Conservation (phyloP, 1,140 invertebrate genomes). For the Lysiphlebus fabarum region DNA sequence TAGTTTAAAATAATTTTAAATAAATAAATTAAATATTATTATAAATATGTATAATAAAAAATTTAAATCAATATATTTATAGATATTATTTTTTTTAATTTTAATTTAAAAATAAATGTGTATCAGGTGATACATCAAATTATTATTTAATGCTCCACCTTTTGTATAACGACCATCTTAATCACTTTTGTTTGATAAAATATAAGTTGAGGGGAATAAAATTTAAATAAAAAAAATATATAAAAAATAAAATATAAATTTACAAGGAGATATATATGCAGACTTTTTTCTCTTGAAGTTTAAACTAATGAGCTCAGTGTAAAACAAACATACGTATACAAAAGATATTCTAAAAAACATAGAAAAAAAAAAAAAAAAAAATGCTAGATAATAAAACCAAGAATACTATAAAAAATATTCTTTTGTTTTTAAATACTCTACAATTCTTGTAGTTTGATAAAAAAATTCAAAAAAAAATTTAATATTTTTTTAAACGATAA, state of each 20-base stretch:
- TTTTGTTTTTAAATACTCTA: neutral
- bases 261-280: conserved; percentile 1
- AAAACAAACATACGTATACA: conserved; percentile 35
- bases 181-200: conserved; percentile 25
- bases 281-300: conserved; percentile 7
- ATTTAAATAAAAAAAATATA: neutral
- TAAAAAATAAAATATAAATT: conserved; percentile 1
- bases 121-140: conserved; percentile 32
- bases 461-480: too few species aligned
- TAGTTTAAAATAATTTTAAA: too few species aligned
- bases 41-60: too few species aligned
- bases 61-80: too few species aligned
- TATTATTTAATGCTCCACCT: conserved; percentile 29
- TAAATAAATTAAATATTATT: too few species aligned
- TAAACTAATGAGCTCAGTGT: conserved; percentile 35
- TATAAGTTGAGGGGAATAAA: neutral
- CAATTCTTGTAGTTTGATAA: too few species aligned
- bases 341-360: conserved; percentile 28
- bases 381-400: conserved; percentile 24
- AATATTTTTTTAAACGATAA: too few species aligned
- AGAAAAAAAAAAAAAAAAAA: conserved; percentile 15
- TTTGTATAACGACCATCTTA: conserved; percentile 36
- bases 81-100: too few species aligned
- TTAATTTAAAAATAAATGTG: conserved; percentile 25
- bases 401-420: neutral